Base-by-base conservation (phyloP, 37 sponge, comb jelly and placozoan genomes). In the Mnemiopsis leidyi region DNA sequence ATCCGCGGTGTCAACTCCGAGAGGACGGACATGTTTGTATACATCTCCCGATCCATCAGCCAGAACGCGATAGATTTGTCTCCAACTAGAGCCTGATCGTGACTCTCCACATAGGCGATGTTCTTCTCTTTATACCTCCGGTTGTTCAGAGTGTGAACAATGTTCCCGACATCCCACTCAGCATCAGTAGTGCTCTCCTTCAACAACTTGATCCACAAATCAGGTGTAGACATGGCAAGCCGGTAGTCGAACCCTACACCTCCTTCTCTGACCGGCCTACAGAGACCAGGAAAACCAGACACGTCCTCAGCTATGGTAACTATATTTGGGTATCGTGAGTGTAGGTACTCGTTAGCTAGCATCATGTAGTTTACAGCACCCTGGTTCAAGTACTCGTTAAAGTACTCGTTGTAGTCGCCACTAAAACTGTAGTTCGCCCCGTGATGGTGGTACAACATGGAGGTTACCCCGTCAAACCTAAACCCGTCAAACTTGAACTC, bases 41-140 rank as follows among this genome's bases (percentile, higher is more conserved):
- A 98, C 99, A 98, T 98, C 93, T 98, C 99, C 0, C 95, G 95
- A 92, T 98, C 99, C 99, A 98, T 98, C 76, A 98, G 90, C 97
- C 97, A 97, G 95, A 98, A 98, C n/a, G 97, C 97, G 13, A 97
- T 38, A 9, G 96, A 97, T 94, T 98, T 98, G 95, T 98, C 99
- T 30, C 99, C 99, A 24, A 98, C 99, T n/a, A 98, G 93, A 67
- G 97, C 96, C 93, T 98, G 99, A 92, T 98, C 99, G 76, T 98
- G 99, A 36, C 97, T 96, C 96, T 98, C 99, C 23, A 96, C 94
- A 85, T 98, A 98, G n/a, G 99, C 96, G 0, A 98, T 95, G 33
- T 93, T 94, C 93, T 94, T 94, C 94, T 98, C 99, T 67, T 93
- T 76, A 69, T 92, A 69, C 38, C 97, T 68, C 26, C 96, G 92